phyloP scores from a whole-genome alignment of 2,888 invertebrate species.

The Carterocephalus palaemon region DNA sequence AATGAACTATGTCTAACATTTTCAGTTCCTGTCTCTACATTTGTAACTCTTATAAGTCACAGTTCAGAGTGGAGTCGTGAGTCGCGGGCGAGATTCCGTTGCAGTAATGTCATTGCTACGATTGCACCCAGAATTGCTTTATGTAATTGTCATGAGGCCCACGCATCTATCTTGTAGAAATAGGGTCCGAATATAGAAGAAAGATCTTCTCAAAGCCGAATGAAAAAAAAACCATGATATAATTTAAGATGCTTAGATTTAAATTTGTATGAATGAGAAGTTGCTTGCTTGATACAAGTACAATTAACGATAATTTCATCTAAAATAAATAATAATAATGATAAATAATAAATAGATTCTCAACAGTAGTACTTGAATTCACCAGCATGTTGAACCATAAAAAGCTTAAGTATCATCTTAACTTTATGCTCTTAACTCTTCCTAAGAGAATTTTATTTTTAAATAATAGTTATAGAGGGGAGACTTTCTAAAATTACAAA shows the following conservation, averaged over 20 bases:
- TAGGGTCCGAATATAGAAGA: no score
- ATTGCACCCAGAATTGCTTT: constrained; percentile 70
- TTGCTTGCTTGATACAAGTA: no score
- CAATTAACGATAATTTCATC: no score
- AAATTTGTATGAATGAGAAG: no score
- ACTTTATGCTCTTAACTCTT: constrained; percentile 19
- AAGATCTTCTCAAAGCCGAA: no score
- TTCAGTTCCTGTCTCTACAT: constrained; percentile 1
- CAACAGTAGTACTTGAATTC: no score
- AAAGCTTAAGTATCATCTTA: constrained; percentile 21
- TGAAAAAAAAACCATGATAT: no score
- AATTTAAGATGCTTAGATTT: no score
- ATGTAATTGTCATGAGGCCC: constrained; percentile 58
- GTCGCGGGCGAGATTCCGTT: constrained; percentile 57
- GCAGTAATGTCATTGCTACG: constrained; percentile 68
- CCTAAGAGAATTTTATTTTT: constrained; percentile 6
- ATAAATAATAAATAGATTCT: no score
- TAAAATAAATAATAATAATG: no score
- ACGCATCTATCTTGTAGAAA: constrained; percentile 49
- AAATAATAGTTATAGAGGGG: constrained; percentile 15
- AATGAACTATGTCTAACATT: no score
- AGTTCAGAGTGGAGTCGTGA: constrained; percentile 19
- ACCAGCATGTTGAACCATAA: constrained; percentile 7
- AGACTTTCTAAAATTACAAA: constrained; percentile 22
- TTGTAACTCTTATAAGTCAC: constrained; percentile 17